Conservation (phyloP, 2,888 invertebrate genomes). For the Calliopum simillimum region DNA sequence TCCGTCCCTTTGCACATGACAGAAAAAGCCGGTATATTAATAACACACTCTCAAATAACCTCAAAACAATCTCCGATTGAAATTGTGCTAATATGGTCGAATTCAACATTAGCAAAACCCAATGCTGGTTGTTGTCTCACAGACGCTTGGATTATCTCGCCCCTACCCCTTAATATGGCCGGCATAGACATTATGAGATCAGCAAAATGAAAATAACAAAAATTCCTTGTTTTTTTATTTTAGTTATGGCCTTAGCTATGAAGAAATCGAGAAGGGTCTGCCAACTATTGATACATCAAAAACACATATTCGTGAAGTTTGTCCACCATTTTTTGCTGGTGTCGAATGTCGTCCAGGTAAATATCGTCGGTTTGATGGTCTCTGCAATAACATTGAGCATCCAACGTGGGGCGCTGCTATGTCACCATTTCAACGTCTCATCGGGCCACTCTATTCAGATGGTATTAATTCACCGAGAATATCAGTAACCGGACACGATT, state of each 20-base stretch:
- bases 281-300: conserved; percentile 90
- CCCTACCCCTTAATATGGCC: too few species aligned
- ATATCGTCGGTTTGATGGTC: conserved; percentile 86
- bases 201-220: neutral
- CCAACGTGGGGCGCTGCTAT: conserved; percentile 91
- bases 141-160: too few species aligned
- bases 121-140: too few species aligned
- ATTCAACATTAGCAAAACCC: too few species aligned
- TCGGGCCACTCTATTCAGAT: conserved; percentile 84
- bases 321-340: conserved; percentile 87
- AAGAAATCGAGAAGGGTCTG: conserved; percentile 88
- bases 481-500: conserved; percentile 79
- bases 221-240: conserved; percentile 42
- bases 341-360: conserved; percentile 90
- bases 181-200: too few species aligned
- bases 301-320: conserved; percentile 86
- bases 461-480: conserved; percentile 87
- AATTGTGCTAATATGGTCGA: too few species aligned
- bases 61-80: too few species aligned
- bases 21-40: too few species aligned
- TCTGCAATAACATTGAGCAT: conserved; percentile 89
- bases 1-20: too few species aligned
- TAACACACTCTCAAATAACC: too few species aligned
- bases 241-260: conserved; percentile 86
- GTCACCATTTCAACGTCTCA: conserved; percentile 84